Evolutionary conservation across 1,140 invertebrate species (phyloP).

Genomic region (Drosophila oshimai): DNA sequence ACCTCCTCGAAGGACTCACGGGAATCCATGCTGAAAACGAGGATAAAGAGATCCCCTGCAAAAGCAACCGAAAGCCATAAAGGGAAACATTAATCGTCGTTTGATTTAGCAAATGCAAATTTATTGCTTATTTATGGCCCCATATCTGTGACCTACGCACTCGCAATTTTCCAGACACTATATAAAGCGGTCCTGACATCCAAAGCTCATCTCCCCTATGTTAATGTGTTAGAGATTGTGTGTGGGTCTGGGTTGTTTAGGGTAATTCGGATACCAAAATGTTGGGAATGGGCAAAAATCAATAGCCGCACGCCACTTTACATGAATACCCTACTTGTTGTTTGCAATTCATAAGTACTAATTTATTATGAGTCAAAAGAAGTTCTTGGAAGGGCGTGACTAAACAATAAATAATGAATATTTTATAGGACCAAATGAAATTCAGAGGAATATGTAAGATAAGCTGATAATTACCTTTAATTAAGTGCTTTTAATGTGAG

Average conservation of each 20-base stretch:
- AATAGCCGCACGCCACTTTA: constrained; percentile 18
- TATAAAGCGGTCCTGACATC: constrained; percentile 35
- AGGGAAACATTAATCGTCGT: constrained; percentile 49
- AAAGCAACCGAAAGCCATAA: constrained; percentile 33
- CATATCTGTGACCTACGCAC: constrained; percentile 34
- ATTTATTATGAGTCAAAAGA: not conserved
- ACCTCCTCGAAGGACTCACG: constrained; percentile 94
- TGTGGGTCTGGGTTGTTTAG: constrained; percentile 17
- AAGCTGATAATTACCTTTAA: not conserved
- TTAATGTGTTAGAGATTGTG: constrained; percentile 9
- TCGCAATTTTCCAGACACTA: constrained; percentile 43
- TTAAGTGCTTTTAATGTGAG: not conserved
- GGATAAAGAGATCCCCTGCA: constrained; percentile 92
- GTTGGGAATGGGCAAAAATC: constrained; percentile 17
- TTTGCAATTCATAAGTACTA: constrained; percentile 7
- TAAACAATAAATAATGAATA: constrained; percentile 12
- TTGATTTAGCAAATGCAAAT: constrained; percentile 73
- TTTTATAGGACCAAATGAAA: not conserved
- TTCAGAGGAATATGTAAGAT: not conserved
- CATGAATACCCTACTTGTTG: constrained; percentile 22
- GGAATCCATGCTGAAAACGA: constrained; percentile 93
- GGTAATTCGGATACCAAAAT: constrained; percentile 19
- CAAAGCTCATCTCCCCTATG: constrained; percentile 40
- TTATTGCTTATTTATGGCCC: constrained; percentile 68
- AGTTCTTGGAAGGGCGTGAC: constrained; percentile 14